These are phyloP conservation scores for Periophthalmodon schlosseri DNA, from an alignment of 2,113 vertebrate genomes.

Conservation along the genomic window DNA sequence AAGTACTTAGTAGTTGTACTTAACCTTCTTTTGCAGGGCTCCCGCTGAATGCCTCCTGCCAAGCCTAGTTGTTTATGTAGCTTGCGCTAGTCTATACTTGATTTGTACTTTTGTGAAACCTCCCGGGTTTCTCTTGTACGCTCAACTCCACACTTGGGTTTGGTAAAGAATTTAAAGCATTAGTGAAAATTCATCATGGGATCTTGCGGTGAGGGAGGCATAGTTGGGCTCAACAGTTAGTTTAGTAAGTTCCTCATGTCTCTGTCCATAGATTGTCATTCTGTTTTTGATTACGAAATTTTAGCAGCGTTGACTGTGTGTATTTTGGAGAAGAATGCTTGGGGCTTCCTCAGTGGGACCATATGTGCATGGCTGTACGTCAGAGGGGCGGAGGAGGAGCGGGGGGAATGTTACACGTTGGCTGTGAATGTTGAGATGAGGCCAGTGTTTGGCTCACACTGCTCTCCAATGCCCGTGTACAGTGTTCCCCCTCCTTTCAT, in stretches of 20 bases:
- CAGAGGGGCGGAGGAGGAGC: constrained; percentile 34
- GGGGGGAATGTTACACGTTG: constrained; percentile 72
- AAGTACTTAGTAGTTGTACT: constrained; percentile 51
- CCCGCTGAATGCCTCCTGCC: constrained; percentile 50
- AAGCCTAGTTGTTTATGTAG: constrained; percentile 55
- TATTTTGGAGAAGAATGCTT: constrained; percentile 27
- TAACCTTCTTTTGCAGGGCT: constrained; percentile 51
- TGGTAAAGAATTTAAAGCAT: constrained; percentile 55
- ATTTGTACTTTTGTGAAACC: constrained; percentile 45
- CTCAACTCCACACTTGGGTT: constrained; percentile 36
- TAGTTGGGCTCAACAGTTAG: constrained; percentile 27
- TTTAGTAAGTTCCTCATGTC: constrained; percentile 37
- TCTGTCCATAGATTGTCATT: constrained; percentile 15
- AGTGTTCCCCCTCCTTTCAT: constrained; percentile 64
- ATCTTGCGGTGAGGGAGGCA: constrained; percentile 28
- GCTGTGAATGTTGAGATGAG: constrained; percentile 79
- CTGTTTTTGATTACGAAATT: constrained; percentile 38
- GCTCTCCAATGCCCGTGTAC: constrained; percentile 69
- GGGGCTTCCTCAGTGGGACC: constrained; percentile 42
- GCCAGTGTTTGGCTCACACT: constrained; percentile 69
- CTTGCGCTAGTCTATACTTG: constrained; percentile 33
- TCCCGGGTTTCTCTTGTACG: constrained; percentile 36
- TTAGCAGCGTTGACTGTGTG: constrained; percentile 11
- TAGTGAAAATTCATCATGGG: constrained; percentile 44
- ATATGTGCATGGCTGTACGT: constrained; percentile 56